Conservation (phyloP, 1,140 invertebrate genomes). For the Penaeus japonicus region DNA sequence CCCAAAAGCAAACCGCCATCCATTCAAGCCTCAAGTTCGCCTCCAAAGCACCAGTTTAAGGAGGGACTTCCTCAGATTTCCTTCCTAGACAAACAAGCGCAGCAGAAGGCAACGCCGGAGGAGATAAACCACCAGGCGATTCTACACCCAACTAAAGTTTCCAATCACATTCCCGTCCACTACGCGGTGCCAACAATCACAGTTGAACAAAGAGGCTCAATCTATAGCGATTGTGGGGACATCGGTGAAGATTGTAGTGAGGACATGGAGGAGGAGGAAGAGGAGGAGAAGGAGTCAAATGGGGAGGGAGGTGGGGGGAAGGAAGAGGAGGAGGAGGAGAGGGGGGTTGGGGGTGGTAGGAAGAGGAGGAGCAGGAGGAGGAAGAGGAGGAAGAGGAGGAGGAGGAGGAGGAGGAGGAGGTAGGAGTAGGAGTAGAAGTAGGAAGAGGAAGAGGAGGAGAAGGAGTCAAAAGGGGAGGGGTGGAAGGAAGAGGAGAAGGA, state of each 20-base stretch:
- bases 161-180: constrained; percentile 38
- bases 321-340: background rate
- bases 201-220: constrained; percentile 27
- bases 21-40: no score
- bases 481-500: no score
- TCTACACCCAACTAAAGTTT: constrained; percentile 32
- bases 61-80: no score
- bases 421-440: no score
- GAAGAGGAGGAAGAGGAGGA: no score
- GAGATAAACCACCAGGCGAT: constrained; percentile 14
- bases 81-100: background rate
- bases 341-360: background rate
- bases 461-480: no score
- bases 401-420: no score
- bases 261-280: background rate
- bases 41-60: no score
- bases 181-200: constrained; percentile 36
- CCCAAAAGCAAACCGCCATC: no score
- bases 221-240: constrained; percentile 32
- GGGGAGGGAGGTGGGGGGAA: background rate
- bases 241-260: background rate
- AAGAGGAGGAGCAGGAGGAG: no score
- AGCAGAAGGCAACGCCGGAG: background rate
- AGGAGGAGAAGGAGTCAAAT: background rate
- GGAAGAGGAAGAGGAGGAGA: no score